Conservation (phyloP, 2,888 invertebrate genomes). For the Schizotus pectinicornis region DNA sequence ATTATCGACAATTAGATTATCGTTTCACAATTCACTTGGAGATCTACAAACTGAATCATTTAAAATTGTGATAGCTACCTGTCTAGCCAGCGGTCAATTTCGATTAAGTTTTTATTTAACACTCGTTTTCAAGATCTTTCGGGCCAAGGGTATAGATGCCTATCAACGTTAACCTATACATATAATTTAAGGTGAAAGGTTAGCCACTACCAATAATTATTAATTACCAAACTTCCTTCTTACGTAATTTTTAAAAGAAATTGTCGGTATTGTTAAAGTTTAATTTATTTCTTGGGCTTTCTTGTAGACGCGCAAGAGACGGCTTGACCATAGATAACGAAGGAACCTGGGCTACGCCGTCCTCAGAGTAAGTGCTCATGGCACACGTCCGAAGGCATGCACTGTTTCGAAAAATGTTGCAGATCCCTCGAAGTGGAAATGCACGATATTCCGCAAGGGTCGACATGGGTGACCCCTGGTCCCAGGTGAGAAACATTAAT, state of each 20-base stretch:
- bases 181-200: too few species aligned
- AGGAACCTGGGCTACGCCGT: constrained; percentile 46
- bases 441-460: constrained; percentile 5
- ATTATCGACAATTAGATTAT: too few species aligned
- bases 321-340: constrained; percentile 43
- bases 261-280: background rate
- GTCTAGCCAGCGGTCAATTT: too few species aligned
- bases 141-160: too few species aligned
- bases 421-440: constrained; percentile 20
- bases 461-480: constrained; percentile 33
- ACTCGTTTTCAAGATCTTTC: too few species aligned
- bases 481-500: constrained; percentile 4
- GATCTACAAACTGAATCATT: too few species aligned
- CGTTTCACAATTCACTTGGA: too few species aligned
- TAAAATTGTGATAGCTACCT: too few species aligned
- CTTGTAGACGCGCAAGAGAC: constrained; percentile 39
- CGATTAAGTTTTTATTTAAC: too few species aligned
- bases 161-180: too few species aligned
- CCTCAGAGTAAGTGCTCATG: constrained; percentile 40
- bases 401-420: background rate
- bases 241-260: background rate
- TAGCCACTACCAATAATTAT: too few species aligned
- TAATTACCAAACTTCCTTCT: background rate
- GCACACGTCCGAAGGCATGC: background rate
- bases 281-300: background rate